These are phyloP conservation scores for Cyprinella venusta DNA, from an alignment of 2,797 vertebrate genomes.

Conservation along the genomic window DNA sequence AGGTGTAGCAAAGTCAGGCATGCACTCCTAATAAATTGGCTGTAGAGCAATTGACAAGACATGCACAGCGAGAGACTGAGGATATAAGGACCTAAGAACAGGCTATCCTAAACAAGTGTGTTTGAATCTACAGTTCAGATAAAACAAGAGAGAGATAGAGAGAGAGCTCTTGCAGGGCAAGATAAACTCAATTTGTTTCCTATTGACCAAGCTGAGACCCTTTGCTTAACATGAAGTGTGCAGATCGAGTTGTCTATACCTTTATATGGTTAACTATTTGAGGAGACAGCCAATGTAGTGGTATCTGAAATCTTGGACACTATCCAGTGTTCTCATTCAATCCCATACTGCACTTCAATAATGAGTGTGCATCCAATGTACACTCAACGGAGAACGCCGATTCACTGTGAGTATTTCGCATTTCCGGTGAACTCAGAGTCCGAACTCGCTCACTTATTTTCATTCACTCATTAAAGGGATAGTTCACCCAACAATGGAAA, in stretches of 20 bases:
- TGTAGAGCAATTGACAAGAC: slow-evolving; percentile 52
- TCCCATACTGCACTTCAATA: background rate
- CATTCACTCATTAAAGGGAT: too few species aligned
- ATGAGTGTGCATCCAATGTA: background rate
- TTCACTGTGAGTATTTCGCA: too few species aligned
- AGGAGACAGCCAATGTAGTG: background rate
- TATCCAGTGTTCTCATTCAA: background rate
- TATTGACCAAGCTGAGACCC: background rate
- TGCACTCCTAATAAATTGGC: slow-evolving; percentile 61
- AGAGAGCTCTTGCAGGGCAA: background rate
- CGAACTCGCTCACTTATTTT: too few species aligned
- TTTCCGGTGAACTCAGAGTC: too few species aligned
- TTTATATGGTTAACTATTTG: background rate
- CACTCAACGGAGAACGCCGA: too few species aligned
- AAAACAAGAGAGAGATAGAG: background rate
- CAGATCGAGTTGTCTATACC: background rate
- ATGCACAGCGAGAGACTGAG: slow-evolving; percentile 39
- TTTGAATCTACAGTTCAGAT: background rate
- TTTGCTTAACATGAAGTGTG: slow-evolving; percentile 3
- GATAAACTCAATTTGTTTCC: background rate
- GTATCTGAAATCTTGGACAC: background rate
- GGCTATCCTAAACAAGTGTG: slow-evolving; percentile 39
- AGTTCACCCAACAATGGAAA: too few species aligned
- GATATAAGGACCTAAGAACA: slow-evolving; percentile 27
- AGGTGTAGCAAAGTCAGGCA: slow-evolving; percentile 47